These are phyloP conservation scores for Rutpela maculata DNA, from an alignment of 2,888 invertebrate genomes.

Conservation along the genomic window DNA sequence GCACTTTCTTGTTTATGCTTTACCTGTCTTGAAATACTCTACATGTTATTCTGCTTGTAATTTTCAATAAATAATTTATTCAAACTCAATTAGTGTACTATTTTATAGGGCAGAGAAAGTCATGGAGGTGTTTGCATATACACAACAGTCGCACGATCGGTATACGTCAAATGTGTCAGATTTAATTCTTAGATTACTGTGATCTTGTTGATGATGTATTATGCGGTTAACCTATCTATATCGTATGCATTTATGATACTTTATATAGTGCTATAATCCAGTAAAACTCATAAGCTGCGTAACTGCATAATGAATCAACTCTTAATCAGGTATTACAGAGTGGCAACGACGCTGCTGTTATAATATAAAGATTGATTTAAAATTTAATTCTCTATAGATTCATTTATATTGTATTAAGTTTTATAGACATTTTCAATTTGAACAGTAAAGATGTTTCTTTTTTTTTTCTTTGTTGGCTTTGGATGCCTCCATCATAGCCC, in stretches of 20 bases:
- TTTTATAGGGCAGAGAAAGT: conserved; percentile 34
- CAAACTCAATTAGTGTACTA: conserved; percentile 30
- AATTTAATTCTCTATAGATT: no score
- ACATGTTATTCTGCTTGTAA: conserved; percentile 22
- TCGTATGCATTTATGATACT: background rate
- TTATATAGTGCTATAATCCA: background rate
- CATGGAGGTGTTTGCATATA: conserved; percentile 25
- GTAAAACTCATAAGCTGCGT: background rate
- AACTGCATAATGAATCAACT: background rate
- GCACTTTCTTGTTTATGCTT: conserved; percentile 37
- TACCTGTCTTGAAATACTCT: conserved; percentile 6
- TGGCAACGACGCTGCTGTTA: background rate
- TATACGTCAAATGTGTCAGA: background rate
- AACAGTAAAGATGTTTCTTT: no score
- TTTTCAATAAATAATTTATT: conserved; percentile 33
- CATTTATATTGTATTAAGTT: no score
- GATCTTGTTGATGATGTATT: background rate
- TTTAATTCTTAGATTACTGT: background rate
- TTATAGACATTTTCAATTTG: no score
- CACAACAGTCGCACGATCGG: background rate
- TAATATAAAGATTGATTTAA: no score
- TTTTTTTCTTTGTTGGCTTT: no score
- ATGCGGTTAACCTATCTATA: background rate
- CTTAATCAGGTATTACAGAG: background rate
- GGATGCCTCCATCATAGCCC: no score